Conservation (phyloP, 2,888 invertebrate species). For the Mythimna lalbum region DNA sequence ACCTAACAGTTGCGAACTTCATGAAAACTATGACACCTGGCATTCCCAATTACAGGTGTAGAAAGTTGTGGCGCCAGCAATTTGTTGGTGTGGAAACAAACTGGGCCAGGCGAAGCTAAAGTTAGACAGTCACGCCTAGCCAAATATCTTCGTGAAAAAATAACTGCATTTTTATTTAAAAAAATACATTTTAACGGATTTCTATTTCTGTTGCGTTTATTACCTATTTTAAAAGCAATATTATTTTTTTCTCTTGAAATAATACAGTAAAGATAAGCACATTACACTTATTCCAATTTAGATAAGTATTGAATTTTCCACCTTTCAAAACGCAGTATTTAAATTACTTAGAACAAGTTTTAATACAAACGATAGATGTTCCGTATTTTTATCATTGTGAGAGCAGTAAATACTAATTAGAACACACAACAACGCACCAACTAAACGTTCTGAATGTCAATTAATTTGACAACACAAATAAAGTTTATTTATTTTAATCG, state of each 20-base stretch:
- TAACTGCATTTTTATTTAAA: constrained; percentile 54
- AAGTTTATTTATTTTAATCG: constrained; percentile 67
- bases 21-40: constrained; percentile 62
- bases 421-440: not conserved
- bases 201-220: not conserved
- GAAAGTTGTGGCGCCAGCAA: constrained; percentile 71
- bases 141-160: constrained; percentile 65
- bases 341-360: not conserved
- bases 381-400: not conserved
- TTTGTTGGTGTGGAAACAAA: constrained; percentile 74
- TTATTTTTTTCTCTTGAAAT: not conserved
- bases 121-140: constrained; percentile 64
- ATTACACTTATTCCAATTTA: too few relatives aligned
- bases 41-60: constrained; percentile 75
- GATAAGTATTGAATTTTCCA: too few relatives aligned
- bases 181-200: not conserved
- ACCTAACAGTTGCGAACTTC: constrained; percentile 35
- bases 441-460: constrained; percentile 1
- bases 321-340: too few relatives aligned
- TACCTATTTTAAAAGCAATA: not conserved
- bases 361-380: not conserved
- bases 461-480: constrained; percentile 57
- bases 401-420: constrained; percentile 12
- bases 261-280: too few relatives aligned
- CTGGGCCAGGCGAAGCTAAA: constrained; percentile 66